These are phyloP conservation scores for Turnix velox DNA, from an alignment of 2,113 vertebrate genomes.

Conservation along the genomic window DNA sequence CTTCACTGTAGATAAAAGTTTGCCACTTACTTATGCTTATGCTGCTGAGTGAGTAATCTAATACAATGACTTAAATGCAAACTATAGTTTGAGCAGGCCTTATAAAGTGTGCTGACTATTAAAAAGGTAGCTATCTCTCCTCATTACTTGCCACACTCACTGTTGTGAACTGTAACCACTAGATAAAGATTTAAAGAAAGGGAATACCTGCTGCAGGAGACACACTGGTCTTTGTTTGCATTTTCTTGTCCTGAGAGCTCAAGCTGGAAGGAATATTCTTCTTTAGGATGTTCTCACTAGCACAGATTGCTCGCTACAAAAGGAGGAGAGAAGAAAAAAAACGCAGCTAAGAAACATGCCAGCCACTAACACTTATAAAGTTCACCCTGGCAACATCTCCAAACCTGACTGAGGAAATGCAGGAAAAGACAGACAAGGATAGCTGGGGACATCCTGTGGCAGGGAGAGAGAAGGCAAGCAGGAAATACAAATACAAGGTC, in stretches of 20 bases:
- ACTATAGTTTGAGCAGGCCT: not conserved
- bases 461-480: not conserved
- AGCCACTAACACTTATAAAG: not conserved
- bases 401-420: not conserved
- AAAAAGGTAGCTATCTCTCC: not conserved
- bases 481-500: not conserved
- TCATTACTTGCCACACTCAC: not conserved
- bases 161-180: not conserved
- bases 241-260: conserved; percentile 51
- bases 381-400: not conserved
- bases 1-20: not conserved
- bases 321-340: conserved; percentile 25
- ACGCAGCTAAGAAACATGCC: not conserved
- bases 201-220: conserved; percentile 73
- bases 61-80: not conserved
- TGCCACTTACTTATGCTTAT: not conserved
- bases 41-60: not conserved
- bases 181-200: not conserved
- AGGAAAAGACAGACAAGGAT: not conserved
- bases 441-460: not conserved
- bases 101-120: not conserved
- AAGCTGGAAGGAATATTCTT: conserved; percentile 27
- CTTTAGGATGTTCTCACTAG: conserved; percentile 49
- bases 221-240: not conserved
- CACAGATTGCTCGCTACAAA: conserved; percentile 29